A percentile compares a stretch with the other conserved stretches of the same genome.
Evolutionary conservation across 1,140 invertebrate species (phyloP).

Genomic region (Triops longicaudatus): DNA sequence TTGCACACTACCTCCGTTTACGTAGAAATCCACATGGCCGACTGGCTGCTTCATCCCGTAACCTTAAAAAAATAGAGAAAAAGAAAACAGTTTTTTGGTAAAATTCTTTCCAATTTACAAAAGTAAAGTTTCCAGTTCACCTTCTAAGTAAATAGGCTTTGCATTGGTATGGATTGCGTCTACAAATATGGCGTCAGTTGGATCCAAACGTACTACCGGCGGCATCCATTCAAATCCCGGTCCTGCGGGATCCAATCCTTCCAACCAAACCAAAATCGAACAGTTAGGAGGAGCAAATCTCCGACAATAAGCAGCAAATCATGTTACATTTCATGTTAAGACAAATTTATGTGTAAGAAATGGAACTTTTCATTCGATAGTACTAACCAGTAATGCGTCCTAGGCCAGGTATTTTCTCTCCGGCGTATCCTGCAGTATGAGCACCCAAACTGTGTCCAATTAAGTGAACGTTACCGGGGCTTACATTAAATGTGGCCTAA

Average conservation of each 20-base stretch:
- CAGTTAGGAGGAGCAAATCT: too few species aligned
- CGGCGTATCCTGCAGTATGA: slow-evolving; percentile 75
- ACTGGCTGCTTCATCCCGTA: slow-evolving; percentile 76
- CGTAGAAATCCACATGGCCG: slow-evolving; percentile 78
- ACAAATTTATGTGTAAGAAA: not conserved
- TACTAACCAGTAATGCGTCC: slow-evolving; percentile 57
- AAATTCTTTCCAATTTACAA: not conserved
- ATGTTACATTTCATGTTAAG: not conserved
- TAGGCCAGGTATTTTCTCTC: slow-evolving; percentile 57
- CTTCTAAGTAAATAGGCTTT: not conserved
- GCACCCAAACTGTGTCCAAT: slow-evolving; percentile 77
- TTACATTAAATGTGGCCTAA: slow-evolving; percentile 60
- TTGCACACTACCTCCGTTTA: slow-evolving; percentile 77
- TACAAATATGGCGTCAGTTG: slow-evolving; percentile 36
- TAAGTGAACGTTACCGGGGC: slow-evolving; percentile 62
- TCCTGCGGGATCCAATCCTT: slow-evolving; percentile 35
- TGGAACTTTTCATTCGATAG: not conserved
- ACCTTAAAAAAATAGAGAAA: slow-evolving; percentile 48
- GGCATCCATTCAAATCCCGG: slow-evolving; percentile 35
- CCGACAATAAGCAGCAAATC: too few species aligned
- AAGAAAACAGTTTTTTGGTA: not conserved
- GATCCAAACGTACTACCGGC: slow-evolving; percentile 36
- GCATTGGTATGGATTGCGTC: slow-evolving; percentile 37
- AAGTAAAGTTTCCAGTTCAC: not conserved
- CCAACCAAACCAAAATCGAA: not conserved